phyloP scores from a whole-genome alignment of 2,113 vertebrate species.

The Psittacara wagleri region DNA sequence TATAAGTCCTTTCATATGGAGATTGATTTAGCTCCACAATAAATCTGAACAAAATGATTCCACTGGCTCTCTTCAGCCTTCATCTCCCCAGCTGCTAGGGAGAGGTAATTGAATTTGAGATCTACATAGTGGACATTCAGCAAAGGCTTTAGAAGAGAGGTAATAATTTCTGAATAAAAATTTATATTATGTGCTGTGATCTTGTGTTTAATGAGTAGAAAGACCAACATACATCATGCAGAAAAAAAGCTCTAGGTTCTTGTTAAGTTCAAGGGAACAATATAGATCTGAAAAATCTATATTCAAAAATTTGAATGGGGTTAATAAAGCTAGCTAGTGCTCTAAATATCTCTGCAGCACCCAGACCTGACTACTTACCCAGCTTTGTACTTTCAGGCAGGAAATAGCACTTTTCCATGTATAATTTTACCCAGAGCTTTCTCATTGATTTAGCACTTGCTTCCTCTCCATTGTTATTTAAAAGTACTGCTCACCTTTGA shows the following conservation, averaged over 20 bases:
- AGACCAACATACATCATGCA: not conserved
- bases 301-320: not conserved
- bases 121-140: conserved; percentile 16
- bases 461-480: not conserved
- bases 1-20: not conserved
- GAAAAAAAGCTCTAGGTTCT: not conserved
- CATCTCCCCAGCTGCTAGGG: conserved; percentile 20
- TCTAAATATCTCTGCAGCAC: not conserved
- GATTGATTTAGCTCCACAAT: not conserved
- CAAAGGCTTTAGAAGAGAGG: not conserved
- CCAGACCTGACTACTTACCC: not conserved
- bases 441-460: not conserved
- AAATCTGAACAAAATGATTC: not conserved
- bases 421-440: not conserved
- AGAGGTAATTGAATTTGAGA: conserved; percentile 53
- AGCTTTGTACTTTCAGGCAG: not conserved
- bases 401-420: not conserved
- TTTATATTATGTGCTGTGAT: conserved; percentile 30
- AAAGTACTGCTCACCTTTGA: not conserved
- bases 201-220: conserved; percentile 16
- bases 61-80: not conserved
- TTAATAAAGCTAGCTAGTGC: not conserved
- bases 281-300: not conserved
- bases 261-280: not conserved
- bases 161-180: conserved; percentile 32